Conservation (phyloP, 2,113 vertebrate genomes). For the Chrysemys picta region DNA sequence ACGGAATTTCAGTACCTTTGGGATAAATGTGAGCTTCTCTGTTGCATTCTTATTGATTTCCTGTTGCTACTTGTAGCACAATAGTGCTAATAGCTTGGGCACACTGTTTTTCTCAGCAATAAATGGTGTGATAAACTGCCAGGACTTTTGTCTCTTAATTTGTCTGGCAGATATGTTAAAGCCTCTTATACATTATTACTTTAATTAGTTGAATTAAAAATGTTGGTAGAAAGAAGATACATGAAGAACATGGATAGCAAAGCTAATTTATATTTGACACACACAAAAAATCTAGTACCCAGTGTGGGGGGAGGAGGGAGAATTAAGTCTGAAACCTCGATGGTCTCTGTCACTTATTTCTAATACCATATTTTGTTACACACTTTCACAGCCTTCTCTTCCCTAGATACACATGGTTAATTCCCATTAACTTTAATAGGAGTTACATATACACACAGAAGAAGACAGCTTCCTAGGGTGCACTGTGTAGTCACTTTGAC, state of each 20-base stretch:
- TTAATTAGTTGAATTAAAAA: constrained; percentile 47
- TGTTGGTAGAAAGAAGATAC: constrained; percentile 5
- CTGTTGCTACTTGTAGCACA: constrained; percentile 62
- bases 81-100: constrained; percentile 29
- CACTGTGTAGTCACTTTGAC: fast-evolving
- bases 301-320: too few species aligned
- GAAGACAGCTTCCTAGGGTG: neutral
- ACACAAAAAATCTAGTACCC: neutral
- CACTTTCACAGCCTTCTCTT: neutral
- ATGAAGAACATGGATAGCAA: constrained; percentile 14
- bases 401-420: neutral
- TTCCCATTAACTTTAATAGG: neutral
- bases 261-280: constrained; percentile 15
- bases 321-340: neutral
- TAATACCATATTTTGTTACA: neutral
- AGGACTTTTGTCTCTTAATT: constrained; percentile 58
- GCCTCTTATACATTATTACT: constrained; percentile 52
- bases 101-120: constrained; percentile 41
- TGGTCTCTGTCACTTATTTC: neutral
- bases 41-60: constrained; percentile 58
- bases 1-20: neutral
- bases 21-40: constrained; percentile 25
- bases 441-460: neutral
- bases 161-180: constrained; percentile 44
- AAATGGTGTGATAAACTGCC: constrained; percentile 52